These are phyloP conservation scores for Lochmaea crataegi DNA, from an alignment of 2,888 invertebrate genomes.

Conservation along the genomic window DNA sequence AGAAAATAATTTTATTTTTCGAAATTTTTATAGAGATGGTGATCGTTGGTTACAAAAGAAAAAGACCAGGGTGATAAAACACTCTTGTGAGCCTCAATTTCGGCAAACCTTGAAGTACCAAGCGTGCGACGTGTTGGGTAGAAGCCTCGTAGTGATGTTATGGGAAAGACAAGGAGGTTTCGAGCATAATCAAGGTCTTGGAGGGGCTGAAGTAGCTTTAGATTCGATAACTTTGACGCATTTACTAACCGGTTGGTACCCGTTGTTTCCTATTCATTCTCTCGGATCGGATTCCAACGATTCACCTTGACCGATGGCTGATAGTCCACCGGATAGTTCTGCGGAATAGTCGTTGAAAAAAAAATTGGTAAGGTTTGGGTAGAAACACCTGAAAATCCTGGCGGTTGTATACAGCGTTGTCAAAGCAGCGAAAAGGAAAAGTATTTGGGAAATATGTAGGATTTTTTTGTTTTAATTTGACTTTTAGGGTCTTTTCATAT, in stretches of 20 bases:
- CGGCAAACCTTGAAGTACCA: slow-evolving; percentile 90
- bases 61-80: slow-evolving; percentile 87
- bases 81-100: slow-evolving; percentile 86
- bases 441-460: no score
- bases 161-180: slow-evolving; percentile 93
- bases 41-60: slow-evolving; percentile 91
- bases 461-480: no score
- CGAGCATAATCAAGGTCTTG: slow-evolving; percentile 84
- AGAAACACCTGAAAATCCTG: not conserved
- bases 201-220: slow-evolving; percentile 74
- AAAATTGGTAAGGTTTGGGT: not conserved
- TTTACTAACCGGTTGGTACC: slow-evolving; percentile 91
- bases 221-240: slow-evolving; percentile 84
- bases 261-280: slow-evolving; percentile 87
- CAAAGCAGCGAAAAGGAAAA: no score
- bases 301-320: slow-evolving; percentile 62
- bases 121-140: slow-evolving; percentile 80
- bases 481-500: no score
- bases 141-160: slow-evolving; percentile 89
- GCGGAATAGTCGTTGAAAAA: slow-evolving; percentile 34
- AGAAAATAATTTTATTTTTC: no score
- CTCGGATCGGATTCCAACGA: slow-evolving; percentile 75
- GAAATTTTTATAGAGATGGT: slow-evolving; percentile 80
- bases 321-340: slow-evolving; percentile 49
- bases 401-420: no score